Evolutionary conservation across 2,113 vertebrate genomes (phyloP), one percentile per base, ranked within the genome.

Genomic region (Plotosus lineatus): DNA sequence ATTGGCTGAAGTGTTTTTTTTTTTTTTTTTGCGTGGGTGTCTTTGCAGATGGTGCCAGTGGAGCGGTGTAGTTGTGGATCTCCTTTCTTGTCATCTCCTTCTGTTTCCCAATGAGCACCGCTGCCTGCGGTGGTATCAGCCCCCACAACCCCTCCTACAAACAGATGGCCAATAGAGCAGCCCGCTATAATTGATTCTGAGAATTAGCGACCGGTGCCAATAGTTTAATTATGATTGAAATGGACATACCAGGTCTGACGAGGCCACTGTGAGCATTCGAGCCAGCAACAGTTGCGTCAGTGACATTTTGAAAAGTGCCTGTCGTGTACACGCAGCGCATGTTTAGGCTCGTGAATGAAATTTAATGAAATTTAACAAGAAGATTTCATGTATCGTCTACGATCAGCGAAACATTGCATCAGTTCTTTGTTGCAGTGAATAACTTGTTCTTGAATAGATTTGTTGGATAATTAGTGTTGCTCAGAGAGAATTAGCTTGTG

Each of bases 41-140:
- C 90, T 91, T 91, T 87, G 95, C 97, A 98, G 96, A 98, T 98
- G 97, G 97, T 90, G 81, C 88, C 85, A 93, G 92, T 58, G 75
- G 66, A 85, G 51, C 28, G 66, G 66, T 60, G 71, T 15, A 50
- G 82, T 50, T n/a, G 44, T 73, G 48, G 78, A 72, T 77, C 40
- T 77, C 40, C 40, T 75, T 28, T 51, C 60, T 69, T 76, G 28
- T 48, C 36, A 53, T 42, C 73, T 56, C 61, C 23, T 77, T 44
- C 60, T 74, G 74, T 75, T 85, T 63, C 74, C 83, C 65, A 51
- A 36, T 51, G 69, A 36, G 76, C 46, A 63, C 60, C 23, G 21
- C 74, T 78, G 76, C 60, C 69, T 75, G 58, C 66, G 53, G 40
- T 44, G 21, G 56, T 66, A 23, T 80, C 58, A 73, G 46, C 77